Evolutionary conservation across 2,797 vertebrate species (phyloP).

Genomic region (Melanotaenia nigrans): DNA sequence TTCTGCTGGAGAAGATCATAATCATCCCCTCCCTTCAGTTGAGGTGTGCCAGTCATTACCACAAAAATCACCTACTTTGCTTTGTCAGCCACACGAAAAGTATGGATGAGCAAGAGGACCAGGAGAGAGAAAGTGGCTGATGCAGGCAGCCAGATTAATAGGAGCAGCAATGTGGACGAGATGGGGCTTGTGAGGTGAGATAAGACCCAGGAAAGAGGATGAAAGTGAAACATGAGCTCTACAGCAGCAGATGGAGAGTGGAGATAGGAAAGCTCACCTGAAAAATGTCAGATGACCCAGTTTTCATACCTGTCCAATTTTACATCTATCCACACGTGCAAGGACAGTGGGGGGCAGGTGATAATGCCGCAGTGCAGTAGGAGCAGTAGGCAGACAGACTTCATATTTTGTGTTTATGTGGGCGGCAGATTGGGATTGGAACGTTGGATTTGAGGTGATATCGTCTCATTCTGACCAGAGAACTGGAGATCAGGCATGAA

Average conservation of each 20-base stretch:
- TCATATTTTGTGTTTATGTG: slow-evolving; percentile 30
- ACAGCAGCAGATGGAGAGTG: slow-evolving; percentile 39
- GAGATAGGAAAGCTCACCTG: slow-evolving; percentile 27
- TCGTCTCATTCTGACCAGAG: slow-evolving; percentile 21
- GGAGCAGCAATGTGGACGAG: slow-evolving; percentile 12
- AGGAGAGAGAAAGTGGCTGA: slow-evolving; percentile 19
- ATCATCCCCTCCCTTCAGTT: slow-evolving; percentile 23
- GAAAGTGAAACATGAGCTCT: slow-evolving; percentile 23
- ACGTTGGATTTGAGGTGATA: not conserved
- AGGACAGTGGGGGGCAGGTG: slow-evolving; percentile 26
- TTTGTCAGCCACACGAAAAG: slow-evolving; percentile 48
- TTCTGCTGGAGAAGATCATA: not conserved
- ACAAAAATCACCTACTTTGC: slow-evolving; percentile 29
- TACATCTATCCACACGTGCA: slow-evolving; percentile 12
- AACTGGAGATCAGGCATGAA: slow-evolving; percentile 37
- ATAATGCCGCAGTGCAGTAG: slow-evolving; percentile 58
- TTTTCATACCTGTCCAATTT: slow-evolving; percentile 54
- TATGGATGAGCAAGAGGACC: slow-evolving; percentile 5
- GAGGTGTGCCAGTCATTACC: slow-evolving; percentile 49
- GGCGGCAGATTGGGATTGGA: slow-evolving; percentile 13
- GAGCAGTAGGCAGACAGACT: slow-evolving; percentile 7
- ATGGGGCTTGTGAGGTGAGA: slow-evolving; percentile 12
- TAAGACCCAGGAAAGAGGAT: slow-evolving; percentile 26
- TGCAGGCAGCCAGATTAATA: slow-evolving; percentile 12
- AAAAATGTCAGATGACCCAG: slow-evolving; percentile 51